phyloP scores from a whole-genome alignment of 2,888 invertebrate genomes.

The Drosophila yooni region DNA sequence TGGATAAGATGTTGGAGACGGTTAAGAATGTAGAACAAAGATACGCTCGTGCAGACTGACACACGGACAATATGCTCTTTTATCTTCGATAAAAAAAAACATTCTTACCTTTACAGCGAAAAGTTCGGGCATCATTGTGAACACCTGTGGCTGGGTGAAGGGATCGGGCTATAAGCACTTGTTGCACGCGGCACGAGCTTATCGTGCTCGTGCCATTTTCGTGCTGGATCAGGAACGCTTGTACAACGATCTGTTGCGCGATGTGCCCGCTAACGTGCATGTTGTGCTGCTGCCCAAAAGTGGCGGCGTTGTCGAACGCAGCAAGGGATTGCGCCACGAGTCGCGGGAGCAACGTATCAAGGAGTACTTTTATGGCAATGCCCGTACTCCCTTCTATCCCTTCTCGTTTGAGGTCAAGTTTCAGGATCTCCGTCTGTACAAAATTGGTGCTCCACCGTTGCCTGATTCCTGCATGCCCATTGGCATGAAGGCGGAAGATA shows the following conservation, averaged over 20 bases:
- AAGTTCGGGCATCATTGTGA: slow-evolving; percentile 96
- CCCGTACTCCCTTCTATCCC: slow-evolving; percentile 92
- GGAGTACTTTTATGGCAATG: slow-evolving; percentile 97
- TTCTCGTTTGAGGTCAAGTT: slow-evolving; percentile 98
- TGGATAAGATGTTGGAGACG: not conserved
- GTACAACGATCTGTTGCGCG: slow-evolving; percentile 96
- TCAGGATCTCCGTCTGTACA: slow-evolving; percentile 94
- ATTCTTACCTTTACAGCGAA: slow-evolving; percentile 87
- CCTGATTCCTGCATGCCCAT: slow-evolving; percentile 98
- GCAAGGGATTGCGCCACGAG: slow-evolving; percentile 89
- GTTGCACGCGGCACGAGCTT: slow-evolving; percentile 95
- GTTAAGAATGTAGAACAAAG: not conserved
- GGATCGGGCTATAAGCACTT: slow-evolving; percentile 95
- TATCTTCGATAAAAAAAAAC: not conserved
- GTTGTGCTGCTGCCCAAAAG: slow-evolving; percentile 97
- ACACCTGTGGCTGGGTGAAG: slow-evolving; percentile 99
- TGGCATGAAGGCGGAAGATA: slow-evolving; percentile 96
- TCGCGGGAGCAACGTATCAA: slow-evolving; percentile 92
- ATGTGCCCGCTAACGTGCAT: slow-evolving; percentile 97
- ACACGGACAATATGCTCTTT: not conserved
- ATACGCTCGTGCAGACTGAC: not conserved
- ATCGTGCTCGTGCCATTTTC: slow-evolving; percentile 97
- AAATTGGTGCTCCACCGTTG: slow-evolving; percentile 96
- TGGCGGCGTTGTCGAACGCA: slow-evolving; percentile 97
- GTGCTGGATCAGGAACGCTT: slow-evolving; percentile 98